Evolutionary conservation across 2,797 vertebrate genomes (phyloP), one percentile per base, ranked within the genome.

Genomic region (Poecilia wingei): DNA sequence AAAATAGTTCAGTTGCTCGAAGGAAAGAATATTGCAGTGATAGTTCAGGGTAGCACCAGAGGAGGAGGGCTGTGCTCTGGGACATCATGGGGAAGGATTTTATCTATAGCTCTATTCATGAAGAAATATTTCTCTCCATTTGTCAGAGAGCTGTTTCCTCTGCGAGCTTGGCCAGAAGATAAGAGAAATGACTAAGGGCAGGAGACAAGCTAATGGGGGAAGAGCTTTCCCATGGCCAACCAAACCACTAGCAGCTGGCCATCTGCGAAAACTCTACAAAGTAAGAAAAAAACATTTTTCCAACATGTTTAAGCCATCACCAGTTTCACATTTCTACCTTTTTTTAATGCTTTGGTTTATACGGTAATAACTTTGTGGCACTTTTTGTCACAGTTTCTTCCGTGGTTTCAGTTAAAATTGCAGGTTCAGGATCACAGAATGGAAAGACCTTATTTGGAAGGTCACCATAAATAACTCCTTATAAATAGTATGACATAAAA

Each of bases 251-350:
- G 86, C 92, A 93, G 93, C 90, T 93, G 93, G 88, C 83, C 89
- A 94, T 96, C 96, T 96, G 94, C 95, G 90, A 95, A 91, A 93
- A 89, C 85, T 90, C 89, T 85, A 90, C 84, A 89, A 86, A 90
- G 82, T 87, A 89, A 81, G 82, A 88, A 89, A 79, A 92, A 79
- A 84, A 53, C 57, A 89, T 84, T 87, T 87, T 89, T 85, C 82
- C 89, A 78, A 86, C 78, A 82, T 83, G 84, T 82, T 79, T 1
- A 7, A 74, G 66, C 61, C 79, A 75, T 86, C 77, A 79, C 75
- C 41, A 55, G 47, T 84, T 80, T 79, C 74, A 33, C 72, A 33
- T 47, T 36, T 78, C 64, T 16, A 57, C 77, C 75, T 69, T 76
- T 79, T 41, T 80, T 80, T 46, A 59, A 2, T 45, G 20, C 84